These are phyloP conservation scores for Oryctes rhinoceros DNA, from an alignment of 1,140 invertebrate species.

Conservation along the genomic window DNA sequence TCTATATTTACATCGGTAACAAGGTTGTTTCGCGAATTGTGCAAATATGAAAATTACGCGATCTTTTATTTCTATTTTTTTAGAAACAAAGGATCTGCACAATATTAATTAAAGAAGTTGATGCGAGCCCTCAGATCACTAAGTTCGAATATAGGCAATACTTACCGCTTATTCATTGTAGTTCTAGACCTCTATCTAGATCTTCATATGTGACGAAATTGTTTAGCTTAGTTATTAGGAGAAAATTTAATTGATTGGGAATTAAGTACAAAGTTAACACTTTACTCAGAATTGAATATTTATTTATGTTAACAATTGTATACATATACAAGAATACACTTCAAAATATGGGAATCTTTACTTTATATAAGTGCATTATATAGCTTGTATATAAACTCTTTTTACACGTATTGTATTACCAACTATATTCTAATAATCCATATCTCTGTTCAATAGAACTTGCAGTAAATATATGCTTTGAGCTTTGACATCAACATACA, in stretches of 20 bases:
- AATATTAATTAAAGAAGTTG: no score
- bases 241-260: background rate
- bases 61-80: no score
- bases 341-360: slow-evolving; percentile 34
- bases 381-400: slow-evolving; percentile 4
- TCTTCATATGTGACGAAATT: background rate
- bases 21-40: no score
- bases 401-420: slow-evolving; percentile 25
- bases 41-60: no score
- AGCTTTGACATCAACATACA: slow-evolving; percentile 29
- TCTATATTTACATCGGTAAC: no score
- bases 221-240: no score
- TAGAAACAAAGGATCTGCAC: no score
- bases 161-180: no score
- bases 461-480: slow-evolving; percentile 17
- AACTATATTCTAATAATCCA: slow-evolving; percentile 8
- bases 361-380: slow-evolving; percentile 25
- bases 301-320: slow-evolving; percentile 38
- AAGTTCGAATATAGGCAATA: no score
- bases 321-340: slow-evolving; percentile 40
- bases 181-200: no score
- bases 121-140: no score
- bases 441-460: slow-evolving; percentile 4
- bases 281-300: slow-evolving; percentile 7
- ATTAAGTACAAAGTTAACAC: background rate